Evolutionary conservation across 2,797 vertebrate genomes (phyloP).

Genomic region (Tauraco hartlaubi): DNA sequence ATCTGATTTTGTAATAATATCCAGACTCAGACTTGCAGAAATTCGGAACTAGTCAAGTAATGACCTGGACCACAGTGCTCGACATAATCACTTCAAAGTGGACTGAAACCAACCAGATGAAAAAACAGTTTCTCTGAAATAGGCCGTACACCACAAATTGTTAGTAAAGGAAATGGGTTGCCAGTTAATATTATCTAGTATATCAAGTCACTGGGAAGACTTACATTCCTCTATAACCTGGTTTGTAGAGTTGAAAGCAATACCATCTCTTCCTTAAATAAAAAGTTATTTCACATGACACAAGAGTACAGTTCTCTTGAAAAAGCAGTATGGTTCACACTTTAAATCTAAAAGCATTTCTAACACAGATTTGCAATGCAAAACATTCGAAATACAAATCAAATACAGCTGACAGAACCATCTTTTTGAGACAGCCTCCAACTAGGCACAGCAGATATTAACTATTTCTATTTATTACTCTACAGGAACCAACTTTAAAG

Average conservation of each 20-base stretch:
- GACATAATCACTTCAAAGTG: not conserved
- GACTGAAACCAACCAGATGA: not conserved
- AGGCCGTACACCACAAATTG: not conserved
- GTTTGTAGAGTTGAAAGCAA: slow-evolving; percentile 38
- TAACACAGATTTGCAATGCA: slow-evolving; percentile 52
- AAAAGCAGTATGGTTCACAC: slow-evolving; percentile 52
- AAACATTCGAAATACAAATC: slow-evolving; percentile 54
- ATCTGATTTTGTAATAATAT: not conserved
- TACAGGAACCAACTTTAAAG: not conserved
- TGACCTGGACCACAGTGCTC: not conserved
- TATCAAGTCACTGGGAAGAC: slow-evolving; percentile 26
- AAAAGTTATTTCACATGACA: slow-evolving; percentile 28
- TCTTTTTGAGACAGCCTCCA: slow-evolving; percentile 34
- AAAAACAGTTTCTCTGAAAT: not conserved
- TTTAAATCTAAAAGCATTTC: slow-evolving; percentile 24
- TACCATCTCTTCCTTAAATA: slow-evolving; percentile 16
- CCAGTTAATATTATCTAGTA: not conserved
- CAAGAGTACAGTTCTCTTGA: not conserved
- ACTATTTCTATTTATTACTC: slow-evolving; percentile 25
- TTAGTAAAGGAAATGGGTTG: not conserved
- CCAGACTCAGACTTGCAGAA: not conserved
- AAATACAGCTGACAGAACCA: slow-evolving; percentile 34
- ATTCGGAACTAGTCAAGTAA: not conserved
- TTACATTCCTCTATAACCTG: not conserved
- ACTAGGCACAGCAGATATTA: slow-evolving; percentile 4